phyloP scores from a whole-genome alignment of 2,797 vertebrate genomes.

The Enteromius trimaculatus region DNA sequence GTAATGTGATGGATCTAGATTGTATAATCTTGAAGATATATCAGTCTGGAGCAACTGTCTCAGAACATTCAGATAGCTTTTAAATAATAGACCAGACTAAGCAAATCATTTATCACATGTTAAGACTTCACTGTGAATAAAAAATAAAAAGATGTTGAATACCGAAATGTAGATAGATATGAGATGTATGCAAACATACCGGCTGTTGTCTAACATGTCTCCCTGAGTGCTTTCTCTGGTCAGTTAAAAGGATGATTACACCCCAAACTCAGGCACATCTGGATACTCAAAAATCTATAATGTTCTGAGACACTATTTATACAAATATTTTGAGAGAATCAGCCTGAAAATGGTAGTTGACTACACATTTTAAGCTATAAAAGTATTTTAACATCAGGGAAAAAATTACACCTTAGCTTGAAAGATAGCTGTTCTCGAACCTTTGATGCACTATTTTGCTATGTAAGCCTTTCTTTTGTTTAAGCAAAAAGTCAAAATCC shows the following conservation, averaged over 20 bases:
- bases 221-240: background rate
- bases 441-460: slow-evolving; percentile 3
- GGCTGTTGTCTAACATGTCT: background rate
- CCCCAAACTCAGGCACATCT: background rate
- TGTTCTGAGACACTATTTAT: background rate
- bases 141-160: background rate
- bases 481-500: slow-evolving; percentile 34
- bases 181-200: background rate
- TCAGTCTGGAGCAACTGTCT: slow-evolving; percentile 1
- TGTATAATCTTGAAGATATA: slow-evolving; percentile 8
- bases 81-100: background rate
- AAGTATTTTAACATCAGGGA: background rate
- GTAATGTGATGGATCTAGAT: slow-evolving; percentile 11
- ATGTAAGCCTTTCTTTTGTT: slow-evolving; percentile 22
- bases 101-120: background rate
- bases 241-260: background rate
- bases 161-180: background rate
- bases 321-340: background rate
- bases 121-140: background rate
- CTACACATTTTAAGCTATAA: background rate
- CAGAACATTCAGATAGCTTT: background rate
- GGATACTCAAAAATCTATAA: background rate
- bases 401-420: background rate
- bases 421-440: background rate
- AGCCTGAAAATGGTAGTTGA: background rate